These are phyloP conservation scores for Pedetes capensis DNA, from an alignment of 2,113 vertebrate species.

Conservation along the genomic window DNA sequence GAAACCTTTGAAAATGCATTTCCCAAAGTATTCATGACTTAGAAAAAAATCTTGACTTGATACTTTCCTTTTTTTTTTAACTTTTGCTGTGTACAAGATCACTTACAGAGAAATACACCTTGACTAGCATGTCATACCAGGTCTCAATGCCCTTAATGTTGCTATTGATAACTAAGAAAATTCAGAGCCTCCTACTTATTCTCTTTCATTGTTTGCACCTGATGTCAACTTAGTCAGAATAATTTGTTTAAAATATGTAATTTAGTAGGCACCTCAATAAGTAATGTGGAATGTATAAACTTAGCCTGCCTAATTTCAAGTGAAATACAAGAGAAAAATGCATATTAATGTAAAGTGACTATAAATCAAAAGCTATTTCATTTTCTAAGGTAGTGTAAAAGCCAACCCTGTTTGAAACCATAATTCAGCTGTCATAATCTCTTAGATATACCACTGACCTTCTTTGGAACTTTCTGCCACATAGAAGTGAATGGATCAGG, in stretches of 20 bases:
- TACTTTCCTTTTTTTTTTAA: too few species aligned
- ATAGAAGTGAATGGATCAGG: constrained; percentile 71
- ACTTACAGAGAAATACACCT: constrained; percentile 38
- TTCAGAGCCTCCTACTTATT: constrained; percentile 46
- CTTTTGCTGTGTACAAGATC: constrained; percentile 8
- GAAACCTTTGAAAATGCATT: constrained; percentile 44
- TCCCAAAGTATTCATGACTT: background rate
- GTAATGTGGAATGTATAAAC: constrained; percentile 63
- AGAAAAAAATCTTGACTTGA: background rate
- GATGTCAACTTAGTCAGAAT: constrained; percentile 48
- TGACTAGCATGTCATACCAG: background rate
- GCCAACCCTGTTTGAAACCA: constrained; percentile 73
- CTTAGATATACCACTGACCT: constrained; percentile 80
- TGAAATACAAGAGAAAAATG: constrained; percentile 72
- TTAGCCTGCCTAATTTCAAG: constrained; percentile 69
- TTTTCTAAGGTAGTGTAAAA: constrained; percentile 77
- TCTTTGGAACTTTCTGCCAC: constrained; percentile 76
- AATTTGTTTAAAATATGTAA: constrained; percentile 73
- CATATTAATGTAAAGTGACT: constrained; percentile 74
- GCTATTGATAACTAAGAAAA: constrained; percentile 48
- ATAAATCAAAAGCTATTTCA: constrained; percentile 79
- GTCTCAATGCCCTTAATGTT: background rate
- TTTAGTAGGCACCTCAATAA: constrained; percentile 60
- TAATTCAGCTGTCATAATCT: constrained; percentile 80
- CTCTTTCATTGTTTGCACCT: constrained; percentile 44